A percentile compares a stretch with the other conserved stretches of the same genome.
Conservation (phyloP, 2,797 vertebrate species). For the Oreochromis mossambicus region DNA sequence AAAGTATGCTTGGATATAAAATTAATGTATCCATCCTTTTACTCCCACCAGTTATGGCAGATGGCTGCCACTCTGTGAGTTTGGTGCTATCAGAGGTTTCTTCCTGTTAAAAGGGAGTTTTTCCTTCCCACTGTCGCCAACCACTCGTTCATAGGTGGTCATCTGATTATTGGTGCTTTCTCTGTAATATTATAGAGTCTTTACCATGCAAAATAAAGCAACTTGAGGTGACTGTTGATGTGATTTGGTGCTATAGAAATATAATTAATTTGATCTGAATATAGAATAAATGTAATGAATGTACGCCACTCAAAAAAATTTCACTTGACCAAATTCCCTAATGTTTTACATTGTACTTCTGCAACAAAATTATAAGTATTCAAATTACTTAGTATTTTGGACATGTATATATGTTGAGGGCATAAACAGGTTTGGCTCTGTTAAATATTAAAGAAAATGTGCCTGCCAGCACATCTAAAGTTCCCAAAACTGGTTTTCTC, state of each 20-base stretch:
- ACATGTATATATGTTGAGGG: background rate
- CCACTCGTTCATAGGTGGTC: background rate
- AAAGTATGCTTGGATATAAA: background rate
- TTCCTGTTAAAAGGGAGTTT: background rate
- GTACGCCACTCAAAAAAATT: background rate
- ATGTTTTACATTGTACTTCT: background rate
- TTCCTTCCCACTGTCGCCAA: background rate
- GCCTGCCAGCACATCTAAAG: background rate
- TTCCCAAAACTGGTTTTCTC: background rate
- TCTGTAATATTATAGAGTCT: background rate
- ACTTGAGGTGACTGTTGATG: background rate
- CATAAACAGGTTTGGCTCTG: background rate
- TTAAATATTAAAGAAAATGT: background rate
- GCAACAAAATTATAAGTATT: background rate
- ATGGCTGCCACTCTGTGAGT: background rate
- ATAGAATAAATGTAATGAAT: background rate
- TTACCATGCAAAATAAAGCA: background rate
- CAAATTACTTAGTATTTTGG: background rate
- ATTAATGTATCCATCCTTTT: fast-evolving
- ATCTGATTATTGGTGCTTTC: background rate
- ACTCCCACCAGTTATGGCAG: background rate
- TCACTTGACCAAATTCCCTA: background rate
- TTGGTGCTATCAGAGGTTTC: background rate
- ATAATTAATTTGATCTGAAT: background rate
- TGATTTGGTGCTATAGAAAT: background rate